Evolutionary conservation across 2,888 invertebrate genomes (phyloP), one percentile per base, ranked within the genome.

Genomic region (Sympetrum striolatum): DNA sequence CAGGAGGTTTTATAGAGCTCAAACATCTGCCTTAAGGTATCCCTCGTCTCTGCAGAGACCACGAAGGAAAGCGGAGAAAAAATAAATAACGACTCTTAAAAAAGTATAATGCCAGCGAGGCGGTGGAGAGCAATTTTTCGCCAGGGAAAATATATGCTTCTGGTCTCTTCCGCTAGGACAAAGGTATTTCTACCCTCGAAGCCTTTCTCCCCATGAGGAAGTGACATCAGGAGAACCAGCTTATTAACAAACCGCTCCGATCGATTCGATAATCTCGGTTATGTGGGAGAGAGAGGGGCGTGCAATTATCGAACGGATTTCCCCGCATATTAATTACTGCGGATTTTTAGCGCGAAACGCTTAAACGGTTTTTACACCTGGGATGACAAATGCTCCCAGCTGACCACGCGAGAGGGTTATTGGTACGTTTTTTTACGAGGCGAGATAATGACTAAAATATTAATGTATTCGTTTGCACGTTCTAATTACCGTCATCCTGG

Each of bases 21-120:
- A 64, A 60, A 60, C 86, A 86, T 86, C 86, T 86, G 86, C 86
- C 86, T 82, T 86, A 60, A 60, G 86, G 86, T 60, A 86, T 60
- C 73, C 25, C n/a, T 31, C 73, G 12, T 73, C 53, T 44, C 44
- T 0, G 44, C 44, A 44, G 44, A 6, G 35, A 14, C 58, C 53
- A 53, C n/a, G 31, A 15, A 82, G 37, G 86, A 60, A 64, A 37
- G 60, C 58, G 82, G 31, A 35, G 31, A 48, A 58, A 73, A 73
- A 73, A 31, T 73, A 31, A 31, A 73, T 64, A 73, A 31, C 25
- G 31, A 73, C 25, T 31, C 31, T 73, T 25, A 73, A 73, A 73
- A 73, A 73, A 73, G 73, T 73, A 73, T 73, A 73, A 73, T 73
- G 73, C 22, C 25, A 53, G 58, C 58, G 37, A 37, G 58, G 58